Base-by-base conservation (phyloP, 2,113 vertebrate genomes). In the Neolamprologus devosi region DNA sequence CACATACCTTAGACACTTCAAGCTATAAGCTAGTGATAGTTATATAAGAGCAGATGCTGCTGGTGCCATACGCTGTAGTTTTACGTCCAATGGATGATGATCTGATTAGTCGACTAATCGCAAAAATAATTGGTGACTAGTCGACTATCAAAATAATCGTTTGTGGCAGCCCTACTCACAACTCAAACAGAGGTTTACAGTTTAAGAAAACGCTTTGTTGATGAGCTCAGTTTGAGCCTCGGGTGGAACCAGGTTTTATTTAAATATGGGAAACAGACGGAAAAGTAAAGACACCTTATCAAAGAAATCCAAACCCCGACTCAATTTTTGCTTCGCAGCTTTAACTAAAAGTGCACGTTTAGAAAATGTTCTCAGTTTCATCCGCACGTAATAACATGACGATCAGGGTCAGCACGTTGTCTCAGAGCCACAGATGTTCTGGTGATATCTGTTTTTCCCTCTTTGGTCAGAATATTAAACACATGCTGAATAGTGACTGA, bases 401-500 rank as follows among this genome's bases (percentile, higher is more conserved):
- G 65, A 86, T 84, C 73, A 28, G 8, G 60, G 75, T 87, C 87
- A 91, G 80, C 85, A 87, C 16, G 28, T 58, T 70, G 23, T 83
- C 83, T 57, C 47, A 80, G 40, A 55, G 49, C 84, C 12, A 81
- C 23, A 28, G 42, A 84, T 47, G 33, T 45, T 51, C 80, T 73
- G 57, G 9, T 73, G 70, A 33, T 47, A 26, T 87, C n/a, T n/a
- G 19, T 21, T 60, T 85, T 55, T 55, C 0, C 3, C 54, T 57
- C 49, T 83, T 47, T 79, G 81, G 60, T 85, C 82, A 30, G 45
- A 89, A 65, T 53, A 86, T 80, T 70, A 37, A 73, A 83, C 60
- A 80, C 35, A 73, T 19, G 65, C 35, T 42, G 81, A 79, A 4
- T 16, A 83, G 33, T 65, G 55, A 57, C 55, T 28, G 23, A 57